A percentile compares a stretch with the other conserved stretches of the same genome.
Conservation (phyloP, 1,140 invertebrate species). For the Physella acuta region DNA sequence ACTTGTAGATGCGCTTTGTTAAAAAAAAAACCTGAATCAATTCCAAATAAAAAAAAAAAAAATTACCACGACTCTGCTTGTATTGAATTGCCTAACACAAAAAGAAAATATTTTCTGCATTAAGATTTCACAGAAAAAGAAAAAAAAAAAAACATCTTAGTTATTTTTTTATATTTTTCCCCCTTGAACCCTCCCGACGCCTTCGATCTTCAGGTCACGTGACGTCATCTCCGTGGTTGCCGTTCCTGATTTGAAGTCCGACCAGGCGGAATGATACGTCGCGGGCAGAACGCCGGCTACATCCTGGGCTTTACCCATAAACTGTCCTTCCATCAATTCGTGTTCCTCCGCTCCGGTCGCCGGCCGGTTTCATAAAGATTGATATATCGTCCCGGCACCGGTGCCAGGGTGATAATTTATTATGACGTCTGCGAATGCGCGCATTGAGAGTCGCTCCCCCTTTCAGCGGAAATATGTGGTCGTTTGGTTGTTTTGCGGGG, state of each 20-base stretch:
- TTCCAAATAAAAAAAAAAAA: too few relatives aligned
- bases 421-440: constrained; percentile 19
- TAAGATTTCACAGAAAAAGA: too few relatives aligned
- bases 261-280: constrained; percentile 8
- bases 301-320: constrained; percentile 18
- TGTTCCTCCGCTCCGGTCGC: neutral
- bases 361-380: constrained; percentile 20
- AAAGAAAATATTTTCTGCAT: too few relatives aligned
- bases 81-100: too few relatives aligned
- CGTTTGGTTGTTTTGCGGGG: constrained; percentile 8
- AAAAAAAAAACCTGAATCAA: too few relatives aligned
- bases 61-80: too few relatives aligned
- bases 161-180: too few relatives aligned
- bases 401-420: constrained; percentile 8
- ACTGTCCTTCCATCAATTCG: constrained; percentile 23
- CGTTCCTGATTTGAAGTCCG: constrained; percentile 16
- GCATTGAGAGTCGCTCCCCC: constrained; percentile 6
- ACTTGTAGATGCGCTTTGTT: too few relatives aligned
- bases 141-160: too few relatives aligned
- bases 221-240: constrained; percentile 10
- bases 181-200: neutral
- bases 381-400: constrained; percentile 4
- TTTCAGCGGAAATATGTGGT: neutral
- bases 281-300: neutral
- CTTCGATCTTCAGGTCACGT: constrained; percentile 19